Percentiles rank a stretch among this genome's conserved stretches.
phyloP scores from a whole-genome alignment of 2,113 vertebrate genomes.

The Nannospalax galili region DNA sequence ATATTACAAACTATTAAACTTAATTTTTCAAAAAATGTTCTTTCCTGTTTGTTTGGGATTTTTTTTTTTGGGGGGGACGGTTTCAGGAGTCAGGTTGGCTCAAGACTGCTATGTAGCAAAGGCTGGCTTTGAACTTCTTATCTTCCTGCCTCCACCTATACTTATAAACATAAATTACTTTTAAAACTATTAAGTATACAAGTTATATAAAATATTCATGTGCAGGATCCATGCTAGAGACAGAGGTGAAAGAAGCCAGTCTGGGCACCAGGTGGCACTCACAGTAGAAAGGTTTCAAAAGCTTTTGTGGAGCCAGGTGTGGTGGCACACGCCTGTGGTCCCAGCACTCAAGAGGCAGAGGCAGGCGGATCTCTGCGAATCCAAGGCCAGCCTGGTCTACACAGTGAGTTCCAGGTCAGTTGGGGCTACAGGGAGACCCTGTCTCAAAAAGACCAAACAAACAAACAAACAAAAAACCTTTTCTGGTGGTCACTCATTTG shows the following conservation, averaged over 20 bases:
- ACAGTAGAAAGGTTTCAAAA: slow-evolving; percentile 31
- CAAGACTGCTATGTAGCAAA: background rate
- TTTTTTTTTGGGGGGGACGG: background rate
- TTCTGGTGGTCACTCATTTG: background rate
- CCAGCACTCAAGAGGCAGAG: too few species aligned
- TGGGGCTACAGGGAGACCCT: too few species aligned
- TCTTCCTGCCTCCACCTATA: background rate
- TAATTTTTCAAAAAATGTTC: too few species aligned
- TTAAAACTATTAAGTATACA: background rate
- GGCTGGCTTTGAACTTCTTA: background rate
- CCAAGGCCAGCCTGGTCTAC: too few species aligned
- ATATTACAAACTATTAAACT: too few species aligned
- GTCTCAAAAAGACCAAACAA: too few species aligned
- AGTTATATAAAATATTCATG: background rate
- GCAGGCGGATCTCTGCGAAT: too few species aligned
- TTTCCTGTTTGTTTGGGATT: background rate
- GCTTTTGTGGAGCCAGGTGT: too few species aligned
- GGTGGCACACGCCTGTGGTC: too few species aligned
- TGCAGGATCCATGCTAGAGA: background rate
- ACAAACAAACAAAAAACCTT: too few species aligned
- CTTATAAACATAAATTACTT: too few species aligned
- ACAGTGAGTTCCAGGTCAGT: too few species aligned
- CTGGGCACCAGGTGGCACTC: background rate
- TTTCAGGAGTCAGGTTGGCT: background rate
- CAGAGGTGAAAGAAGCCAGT: background rate